These are phyloP conservation scores for Bovichtus diacanthus DNA, from an alignment of 2,797 vertebrate genomes.

Conservation along the genomic window DNA sequence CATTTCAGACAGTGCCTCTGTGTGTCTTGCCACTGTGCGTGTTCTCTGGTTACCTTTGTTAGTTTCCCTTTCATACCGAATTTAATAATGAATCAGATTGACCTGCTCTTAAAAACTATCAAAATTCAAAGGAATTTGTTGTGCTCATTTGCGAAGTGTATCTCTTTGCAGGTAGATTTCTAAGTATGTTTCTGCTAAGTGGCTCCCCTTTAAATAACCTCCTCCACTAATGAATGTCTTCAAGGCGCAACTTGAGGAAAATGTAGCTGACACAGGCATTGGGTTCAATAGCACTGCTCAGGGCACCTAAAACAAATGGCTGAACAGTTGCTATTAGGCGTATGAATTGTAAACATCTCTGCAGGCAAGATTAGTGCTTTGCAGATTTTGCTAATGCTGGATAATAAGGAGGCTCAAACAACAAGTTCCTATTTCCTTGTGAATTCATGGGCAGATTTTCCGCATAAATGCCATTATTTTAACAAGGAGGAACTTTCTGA, in stretches of 20 bases:
- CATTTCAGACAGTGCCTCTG: constrained; percentile 10
- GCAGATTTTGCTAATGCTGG: constrained; percentile 45
- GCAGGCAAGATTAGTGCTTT: constrained; percentile 50
- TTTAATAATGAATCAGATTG: constrained; percentile 39
- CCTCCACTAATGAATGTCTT: constrained; percentile 71
- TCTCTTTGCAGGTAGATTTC: constrained; percentile 58
- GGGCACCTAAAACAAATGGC: constrained; percentile 66
- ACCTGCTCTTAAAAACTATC: constrained; percentile 38
- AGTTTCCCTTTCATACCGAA: constrained; percentile 18
- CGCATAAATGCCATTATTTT: constrained; percentile 9
- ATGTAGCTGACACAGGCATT: constrained; percentile 59
- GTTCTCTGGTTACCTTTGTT: constrained; percentile 24
- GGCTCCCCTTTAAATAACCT: constrained; percentile 61
- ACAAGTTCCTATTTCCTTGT: constrained; percentile 23
- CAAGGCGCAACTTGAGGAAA: constrained; percentile 71
- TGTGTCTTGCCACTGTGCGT: constrained; percentile 13
- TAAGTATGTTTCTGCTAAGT: constrained; percentile 52
- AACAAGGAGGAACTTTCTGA: neutral
- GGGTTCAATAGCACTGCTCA: constrained; percentile 61
- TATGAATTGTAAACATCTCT: constrained; percentile 65
- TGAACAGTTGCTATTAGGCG: constrained; percentile 43
- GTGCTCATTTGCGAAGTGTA: constrained; percentile 31
- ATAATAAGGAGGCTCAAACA: constrained; percentile 43
- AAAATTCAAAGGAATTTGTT: constrained; percentile 32
- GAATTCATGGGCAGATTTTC: constrained; percentile 32